A percentile compares a stretch with the other conserved stretches of the same genome.
phyloP scores from a whole-genome alignment of 2,797 vertebrate species.

The Paratrypauchen microcephalus region DNA sequence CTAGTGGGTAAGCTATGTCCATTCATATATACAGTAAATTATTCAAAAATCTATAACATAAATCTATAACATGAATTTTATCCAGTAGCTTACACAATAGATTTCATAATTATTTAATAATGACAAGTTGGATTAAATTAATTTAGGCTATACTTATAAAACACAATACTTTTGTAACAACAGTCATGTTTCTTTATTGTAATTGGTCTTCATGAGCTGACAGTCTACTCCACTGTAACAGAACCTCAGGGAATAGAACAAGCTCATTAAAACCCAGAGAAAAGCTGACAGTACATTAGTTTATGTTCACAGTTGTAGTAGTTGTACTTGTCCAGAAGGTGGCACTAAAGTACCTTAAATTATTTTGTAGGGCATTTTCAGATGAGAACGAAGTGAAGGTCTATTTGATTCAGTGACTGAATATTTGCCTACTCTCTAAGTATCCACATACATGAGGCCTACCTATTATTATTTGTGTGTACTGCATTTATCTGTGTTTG shows the following conservation, averaged over 20 bases:
- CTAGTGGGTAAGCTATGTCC: too few relatives aligned
- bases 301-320: background rate
- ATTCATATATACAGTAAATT: too few relatives aligned
- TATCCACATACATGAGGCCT: too few relatives aligned
- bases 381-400: background rate
- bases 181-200: background rate
- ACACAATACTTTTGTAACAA: background rate
- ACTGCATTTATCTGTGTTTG: too few relatives aligned
- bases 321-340: slow-evolving; percentile 38
- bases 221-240: background rate
- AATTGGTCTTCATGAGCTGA: background rate
- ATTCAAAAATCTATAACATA: too few relatives aligned
- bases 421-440: too few relatives aligned
- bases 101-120: background rate
- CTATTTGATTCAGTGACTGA: too few relatives aligned
- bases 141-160: background rate
- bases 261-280: background rate
- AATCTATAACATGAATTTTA: too few relatives aligned
- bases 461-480: too few relatives aligned
- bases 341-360: slow-evolving; percentile 51
- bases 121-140: background rate
- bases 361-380: background rate
- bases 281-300: background rate
- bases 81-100: too few relatives aligned
- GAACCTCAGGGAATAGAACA: background rate